Percentiles rank a stretch among this genome's conserved stretches.
phyloP scores from a whole-genome alignment of 2,113 vertebrate species.

The Nyctibius bracteatus region DNA sequence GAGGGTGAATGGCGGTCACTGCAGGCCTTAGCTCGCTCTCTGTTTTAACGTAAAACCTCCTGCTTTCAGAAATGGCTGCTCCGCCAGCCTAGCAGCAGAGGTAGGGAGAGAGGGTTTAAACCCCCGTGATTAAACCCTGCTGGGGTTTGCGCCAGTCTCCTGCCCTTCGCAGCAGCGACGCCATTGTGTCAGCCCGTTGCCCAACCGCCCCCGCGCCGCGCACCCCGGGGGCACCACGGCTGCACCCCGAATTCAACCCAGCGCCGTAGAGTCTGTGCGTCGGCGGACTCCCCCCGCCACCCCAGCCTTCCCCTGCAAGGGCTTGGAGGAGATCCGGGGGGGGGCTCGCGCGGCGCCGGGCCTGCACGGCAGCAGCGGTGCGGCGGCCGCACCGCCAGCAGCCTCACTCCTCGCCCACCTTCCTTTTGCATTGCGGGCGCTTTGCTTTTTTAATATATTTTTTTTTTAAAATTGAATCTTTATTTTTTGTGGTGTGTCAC shows the following conservation, averaged over 20 bases:
- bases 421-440: background rate
- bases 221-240: background rate
- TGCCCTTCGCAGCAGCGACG: background rate
- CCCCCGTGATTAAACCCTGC: background rate
- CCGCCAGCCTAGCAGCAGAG: background rate
- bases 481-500: background rate
- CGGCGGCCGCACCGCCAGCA: background rate
- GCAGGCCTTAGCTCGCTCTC: background rate
- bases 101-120: background rate
- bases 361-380: slow-evolving; percentile 48
- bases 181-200: background rate
- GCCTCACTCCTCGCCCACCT: background rate
- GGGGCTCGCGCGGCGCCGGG: slow-evolving; percentile 27
- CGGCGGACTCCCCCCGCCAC: background rate
- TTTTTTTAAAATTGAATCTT: no score
- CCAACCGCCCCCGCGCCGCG: background rate
- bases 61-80: background rate
- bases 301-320: background rate
- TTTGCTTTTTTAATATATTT: no score
- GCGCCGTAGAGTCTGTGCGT: background rate
- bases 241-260: background rate
- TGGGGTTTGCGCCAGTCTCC: accelerated
- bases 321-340: slow-evolving; percentile 1
- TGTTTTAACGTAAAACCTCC: background rate
- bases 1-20: background rate